Percentiles rank a stretch among this genome's conserved stretches.
These are phyloP conservation scores for Acromyrmex charruanus DNA, from an alignment of 1,140 invertebrate species.

Conservation along the genomic window DNA sequence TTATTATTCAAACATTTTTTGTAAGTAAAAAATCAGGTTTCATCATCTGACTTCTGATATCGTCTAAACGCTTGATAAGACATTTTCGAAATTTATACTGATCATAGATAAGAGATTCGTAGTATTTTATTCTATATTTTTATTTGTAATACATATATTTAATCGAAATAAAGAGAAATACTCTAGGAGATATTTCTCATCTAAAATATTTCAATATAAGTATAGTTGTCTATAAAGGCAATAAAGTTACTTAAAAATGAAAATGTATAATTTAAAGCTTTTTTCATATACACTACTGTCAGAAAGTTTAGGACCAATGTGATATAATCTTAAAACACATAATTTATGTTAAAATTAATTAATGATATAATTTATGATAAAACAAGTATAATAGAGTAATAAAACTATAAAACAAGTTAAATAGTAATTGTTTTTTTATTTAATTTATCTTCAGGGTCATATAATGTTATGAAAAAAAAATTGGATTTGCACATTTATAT, in stretches of 20 bases:
- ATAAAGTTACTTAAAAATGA: background rate
- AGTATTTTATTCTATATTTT: slow-evolving; percentile 10
- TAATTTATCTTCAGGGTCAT: too few species aligned
- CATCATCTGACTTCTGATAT: background rate
- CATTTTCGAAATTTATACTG: background rate
- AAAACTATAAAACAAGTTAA: too few species aligned
- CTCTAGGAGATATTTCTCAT: background rate
- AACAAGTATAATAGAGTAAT: too few species aligned
- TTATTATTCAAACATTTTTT: slow-evolving; percentile 24
- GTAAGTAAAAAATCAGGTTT: background rate
- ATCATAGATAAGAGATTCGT: background rate
- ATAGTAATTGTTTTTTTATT: too few species aligned
- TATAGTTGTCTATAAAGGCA: background rate
- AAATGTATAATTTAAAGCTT: background rate
- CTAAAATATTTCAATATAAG: background rate
- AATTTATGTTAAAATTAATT: too few species aligned
- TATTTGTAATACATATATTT: background rate
- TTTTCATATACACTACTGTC: too few species aligned
- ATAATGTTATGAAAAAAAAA: too few species aligned
- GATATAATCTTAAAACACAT: too few species aligned
- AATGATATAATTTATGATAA: too few species aligned
- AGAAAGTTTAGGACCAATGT: too few species aligned
- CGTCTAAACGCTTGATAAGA: background rate
- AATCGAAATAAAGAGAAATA: background rate
- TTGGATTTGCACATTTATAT: too few species aligned